Evolutionary conservation across 2,888 invertebrate species (phyloP).

Genomic region (Hyposoter didymator): DNA sequence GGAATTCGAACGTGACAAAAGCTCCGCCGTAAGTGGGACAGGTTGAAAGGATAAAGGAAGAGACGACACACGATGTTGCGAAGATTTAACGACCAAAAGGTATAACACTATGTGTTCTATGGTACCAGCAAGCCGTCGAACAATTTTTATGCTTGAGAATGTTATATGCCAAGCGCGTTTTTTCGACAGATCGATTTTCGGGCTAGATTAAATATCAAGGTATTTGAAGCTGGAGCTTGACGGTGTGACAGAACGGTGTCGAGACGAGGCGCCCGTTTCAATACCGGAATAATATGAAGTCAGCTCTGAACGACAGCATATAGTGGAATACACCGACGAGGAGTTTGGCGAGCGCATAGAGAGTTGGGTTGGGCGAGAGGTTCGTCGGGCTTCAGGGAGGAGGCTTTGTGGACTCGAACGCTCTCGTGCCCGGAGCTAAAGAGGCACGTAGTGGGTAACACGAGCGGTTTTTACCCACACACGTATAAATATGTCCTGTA

Average conservation of each 20-base stretch:
- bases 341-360: conserved; percentile 5
- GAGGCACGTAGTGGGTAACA: conserved; percentile 43
- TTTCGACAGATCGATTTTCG: conserved; percentile 60
- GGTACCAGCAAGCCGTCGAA: conserved; percentile 8
- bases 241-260: conserved; percentile 32
- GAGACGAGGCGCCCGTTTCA: conserved; percentile 33
- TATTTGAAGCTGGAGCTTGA: conserved; percentile 23
- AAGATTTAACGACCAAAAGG: not conserved
- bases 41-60: not conserved
- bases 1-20: not conserved
- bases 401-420: conserved; percentile 55
- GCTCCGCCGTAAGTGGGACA: not conserved
- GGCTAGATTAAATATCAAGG: conserved; percentile 60
- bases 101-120: not conserved
- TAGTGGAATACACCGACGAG: not conserved
- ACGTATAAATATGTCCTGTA: not conserved
- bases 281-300: conserved; percentile 45
- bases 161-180: conserved; percentile 14
- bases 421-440: conserved; percentile 48
- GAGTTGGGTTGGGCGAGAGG: not conserved
- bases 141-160: conserved; percentile 37
- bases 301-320: conserved; percentile 41
- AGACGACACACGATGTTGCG: not conserved
- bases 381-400: not conserved
- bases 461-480: conserved; percentile 14